Base-by-base conservation (phyloP, 2,888 invertebrate species). In the Lacanobia wlatinum region DNA sequence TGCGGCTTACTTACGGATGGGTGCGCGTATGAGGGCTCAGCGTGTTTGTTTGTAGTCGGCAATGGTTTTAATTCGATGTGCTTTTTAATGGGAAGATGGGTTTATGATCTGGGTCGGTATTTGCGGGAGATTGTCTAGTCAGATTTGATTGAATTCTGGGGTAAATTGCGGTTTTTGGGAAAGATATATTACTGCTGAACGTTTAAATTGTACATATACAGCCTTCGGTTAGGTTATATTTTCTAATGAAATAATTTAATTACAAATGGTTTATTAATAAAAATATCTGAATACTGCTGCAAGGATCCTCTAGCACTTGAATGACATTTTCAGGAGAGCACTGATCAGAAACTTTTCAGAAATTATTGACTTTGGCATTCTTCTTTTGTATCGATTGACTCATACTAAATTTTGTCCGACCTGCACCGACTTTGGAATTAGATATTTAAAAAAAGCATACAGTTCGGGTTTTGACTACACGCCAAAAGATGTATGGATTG, bases 1-100 rank as follows among this genome's bases (percentile, higher is more conserved):
- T 70, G 72, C 62, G 63, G 28, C 73, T 90, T 90, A 87, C 70
- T 77, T 60, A 80, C 84, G 84, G 84, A 28, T 80, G 78, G 81
- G 52, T 84, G 79, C 52, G 40, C 67, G 71, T 70, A 68, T 73
- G 67, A 71, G 78, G 86, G 80, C 73, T 60, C 62, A 67, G 34
- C 43, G 48, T 65, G 56, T 84, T 83, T 81, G 80, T 84, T 84
- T 81, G 68, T 71, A 59, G 70, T 63, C 10, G n/a, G 48, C 70
- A 68, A 70, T 82, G 80, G 80, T 59, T 70, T 77, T 71, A 85
- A 75, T 73, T 58, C 59, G 81, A 73, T 85, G 85, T 70, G 58
- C 77, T 68, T 85, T 83, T 84, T 76, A 59, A 38, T 58, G 28
- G 21, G 18, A 71, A 75, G 43, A 9, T 53, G 7, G 34, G 9